Evolutionary conservation across 2,888 invertebrate genomes (phyloP), one percentile per base, ranked within the genome.

Genomic region (Dilophus febrilis): DNA sequence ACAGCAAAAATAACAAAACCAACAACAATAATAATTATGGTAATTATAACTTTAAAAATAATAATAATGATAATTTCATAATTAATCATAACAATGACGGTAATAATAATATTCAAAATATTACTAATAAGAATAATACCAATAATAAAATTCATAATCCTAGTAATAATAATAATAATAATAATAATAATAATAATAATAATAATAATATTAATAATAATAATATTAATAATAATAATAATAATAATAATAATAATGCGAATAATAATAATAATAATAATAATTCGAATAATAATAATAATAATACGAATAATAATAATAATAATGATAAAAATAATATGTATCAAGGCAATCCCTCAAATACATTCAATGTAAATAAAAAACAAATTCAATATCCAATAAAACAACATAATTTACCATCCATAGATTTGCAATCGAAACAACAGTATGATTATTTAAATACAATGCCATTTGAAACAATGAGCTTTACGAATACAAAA

Each of bases 401-500:
- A n/a, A n/a, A 37, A 18, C 37, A 26, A 14, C 37, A 40, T 7
- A 17, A 10, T 11, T n/a, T n/a, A n/a, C n/a, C n/a, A n/a, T n/a
- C n/a, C n/a, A n/a, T n/a, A n/a, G n/a, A n/a, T n/a, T n/a, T n/a
- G n/a, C n/a, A n/a, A n/a, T n/a, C n/a, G 8, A 22, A 22, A 22
- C 22, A 22, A 22, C 34, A 36, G 26, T 35, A 37, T 12, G 40
- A 44, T 13, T 35, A 43, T 30, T 39, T 33, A 14, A 18, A 28
- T n/a, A 29, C 17, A 34, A 30, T 38, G 5, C 48, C 46, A 28
- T 32, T 47, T 22, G 46, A 47, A 35, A 41, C 45, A 8, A 37
- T 46, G 16, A 47, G 47, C 35, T 49, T 47, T 37, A 46, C 46
- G 10, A 48, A 48, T 35, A 48, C 47, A 2, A 47, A 47, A 43